A percentile compares a stretch with the other conserved stretches of the same genome.
phyloP scores from a whole-genome alignment of 2,797 vertebrate species.

The Amphiprion clarkii region DNA sequence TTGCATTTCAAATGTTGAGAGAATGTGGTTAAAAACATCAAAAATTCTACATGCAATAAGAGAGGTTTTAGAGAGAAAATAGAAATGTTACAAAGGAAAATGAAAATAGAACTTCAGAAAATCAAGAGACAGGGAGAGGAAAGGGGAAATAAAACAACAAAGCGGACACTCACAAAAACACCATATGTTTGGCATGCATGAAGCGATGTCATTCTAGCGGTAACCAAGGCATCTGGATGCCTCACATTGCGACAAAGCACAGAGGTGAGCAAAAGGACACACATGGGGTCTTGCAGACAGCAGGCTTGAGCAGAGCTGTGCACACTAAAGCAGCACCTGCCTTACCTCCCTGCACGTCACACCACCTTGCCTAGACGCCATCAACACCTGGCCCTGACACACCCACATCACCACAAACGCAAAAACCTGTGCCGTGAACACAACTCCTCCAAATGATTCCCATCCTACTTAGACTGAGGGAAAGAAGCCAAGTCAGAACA shows the following conservation, averaged over 20 bases:
- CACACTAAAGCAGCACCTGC: constrained; percentile 86
- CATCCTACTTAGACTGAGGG: constrained; percentile 82
- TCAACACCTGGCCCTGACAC: constrained; percentile 83
- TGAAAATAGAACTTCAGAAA: constrained; percentile 49
- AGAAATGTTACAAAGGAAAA: constrained; percentile 68
- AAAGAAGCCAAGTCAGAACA: constrained; percentile 86
- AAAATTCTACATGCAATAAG: constrained; percentile 81
- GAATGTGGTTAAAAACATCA: constrained; percentile 78
- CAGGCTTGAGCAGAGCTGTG: constrained; percentile 85
- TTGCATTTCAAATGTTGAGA: constrained; percentile 83
- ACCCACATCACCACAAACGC: constrained; percentile 77
- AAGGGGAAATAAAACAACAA: constrained; percentile 67
- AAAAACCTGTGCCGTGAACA: constrained; percentile 78
- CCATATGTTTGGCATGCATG: constrained; percentile 85
- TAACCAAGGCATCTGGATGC: constrained; percentile 77
- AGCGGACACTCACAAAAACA: constrained; percentile 77
- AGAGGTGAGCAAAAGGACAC: constrained; percentile 83
- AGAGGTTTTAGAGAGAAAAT: constrained; percentile 59
- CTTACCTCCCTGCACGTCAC: constrained; percentile 84
- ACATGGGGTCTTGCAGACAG: constrained; percentile 84
- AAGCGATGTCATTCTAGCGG: constrained; percentile 81
- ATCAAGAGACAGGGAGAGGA: constrained; percentile 67
- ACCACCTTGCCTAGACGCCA: constrained; percentile 81
- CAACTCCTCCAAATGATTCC: constrained; percentile 76
- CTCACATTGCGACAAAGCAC: constrained; percentile 84